Evolutionary conservation across 2,797 vertebrate species (phyloP), one percentile per base, ranked within the genome.

Genomic region (Chloroceryle amazona): DNA sequence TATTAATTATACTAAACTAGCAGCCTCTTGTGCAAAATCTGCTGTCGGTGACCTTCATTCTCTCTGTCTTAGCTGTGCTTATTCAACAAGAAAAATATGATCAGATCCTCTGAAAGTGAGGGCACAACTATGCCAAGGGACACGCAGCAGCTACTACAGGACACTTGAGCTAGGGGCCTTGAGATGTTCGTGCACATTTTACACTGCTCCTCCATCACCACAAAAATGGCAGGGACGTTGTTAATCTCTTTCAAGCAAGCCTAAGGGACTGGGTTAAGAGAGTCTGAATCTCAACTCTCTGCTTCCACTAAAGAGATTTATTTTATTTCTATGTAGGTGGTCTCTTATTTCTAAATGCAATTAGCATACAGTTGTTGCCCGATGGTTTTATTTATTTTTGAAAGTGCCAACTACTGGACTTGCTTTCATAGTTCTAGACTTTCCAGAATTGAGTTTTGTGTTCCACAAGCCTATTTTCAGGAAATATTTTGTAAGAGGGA

Each of bases 321-420:
- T 95, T 96, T 88, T 70, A 63, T 88, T 91, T 94, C 93, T 57
- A 49, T 49, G 65, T 81, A 94, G 84, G 93, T 95, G 94, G 89
- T 68, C 92, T 92, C 74, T 86, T 76, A 75, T 71, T 95, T 82
- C 78, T 88, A 96, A 95, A 96, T 93, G 86, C 91, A 96, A 97
- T 95, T 97, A 96, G 93, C 78, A 90, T 95, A 86, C 65, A 95
- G 80, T 90, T 93, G 85, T 90, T 97, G 96, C 90, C 81, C 91
- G 78, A 86, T 94, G 92, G 90, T 94, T 97, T 96, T 95, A 96
- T 94, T 95, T 96, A 84, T 90, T 90, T 89, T 73, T 95, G 95
- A 96, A 96, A 96, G 74, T 96, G 82, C 81, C 67, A 54, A 96
- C 78, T 93, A 78, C 89, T 96, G 95, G 86, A 79, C 84, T 93